Evolutionary conservation across 2,113 vertebrate genomes (phyloP).

Genomic region (Myrmecobius fasciatus): DNA sequence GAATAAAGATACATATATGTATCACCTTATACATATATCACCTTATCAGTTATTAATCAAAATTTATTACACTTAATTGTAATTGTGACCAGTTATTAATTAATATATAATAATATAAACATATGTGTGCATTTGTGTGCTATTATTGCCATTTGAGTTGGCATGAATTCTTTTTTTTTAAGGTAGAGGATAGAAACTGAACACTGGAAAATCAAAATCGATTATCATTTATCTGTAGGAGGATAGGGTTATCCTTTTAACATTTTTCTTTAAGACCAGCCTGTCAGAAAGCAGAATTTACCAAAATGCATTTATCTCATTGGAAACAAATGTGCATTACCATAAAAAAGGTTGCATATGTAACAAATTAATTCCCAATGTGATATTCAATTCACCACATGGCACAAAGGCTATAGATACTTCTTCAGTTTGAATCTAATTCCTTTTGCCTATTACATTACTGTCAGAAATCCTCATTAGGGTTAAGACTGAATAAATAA

Average conservation of each 20-base stretch:
- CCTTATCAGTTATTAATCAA: not conserved
- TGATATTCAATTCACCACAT: constrained; percentile 44
- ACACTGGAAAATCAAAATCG: not conserved
- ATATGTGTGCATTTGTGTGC: not conserved
- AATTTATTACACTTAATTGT: too few species aligned
- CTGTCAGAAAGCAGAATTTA: constrained; percentile 29
- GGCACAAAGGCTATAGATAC: constrained; percentile 11
- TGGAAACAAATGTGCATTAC: not conserved
- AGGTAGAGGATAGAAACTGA: not conserved
- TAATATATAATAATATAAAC: not conserved
- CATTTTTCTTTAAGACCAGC: not conserved
- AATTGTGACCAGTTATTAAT: not conserved
- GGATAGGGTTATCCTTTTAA: not conserved
- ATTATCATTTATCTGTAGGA: not conserved
- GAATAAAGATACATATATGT: not conserved
- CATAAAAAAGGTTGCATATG: not conserved
- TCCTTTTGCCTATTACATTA: not conserved
- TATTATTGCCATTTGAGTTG: not conserved
- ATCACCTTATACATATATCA: too few species aligned
- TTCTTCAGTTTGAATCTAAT: not conserved
- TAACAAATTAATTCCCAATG: constrained; percentile 48
- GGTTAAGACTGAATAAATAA: constrained; percentile 50
- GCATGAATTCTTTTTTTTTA: not conserved
- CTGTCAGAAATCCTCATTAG: constrained; percentile 49
- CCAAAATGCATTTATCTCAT: not conserved